phyloP scores from a whole-genome alignment of 2,113 vertebrate species.

The Lasiurus cinereus region DNA sequence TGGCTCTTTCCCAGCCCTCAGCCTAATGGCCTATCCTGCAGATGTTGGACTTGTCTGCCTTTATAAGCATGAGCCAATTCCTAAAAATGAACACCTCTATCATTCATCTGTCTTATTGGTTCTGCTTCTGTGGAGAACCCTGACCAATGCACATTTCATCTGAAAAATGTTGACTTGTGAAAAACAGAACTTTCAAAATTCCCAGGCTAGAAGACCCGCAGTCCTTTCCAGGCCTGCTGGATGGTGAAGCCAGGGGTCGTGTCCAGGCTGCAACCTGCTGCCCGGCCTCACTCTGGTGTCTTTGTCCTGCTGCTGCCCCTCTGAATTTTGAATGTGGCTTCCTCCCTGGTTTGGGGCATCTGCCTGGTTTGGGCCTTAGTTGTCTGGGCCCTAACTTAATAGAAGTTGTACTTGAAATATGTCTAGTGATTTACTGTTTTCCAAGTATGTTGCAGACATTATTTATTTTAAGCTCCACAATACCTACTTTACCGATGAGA shows the following conservation, averaged over 20 bases:
- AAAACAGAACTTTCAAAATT: neutral
- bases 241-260: neutral
- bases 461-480: neutral
- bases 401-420: neutral
- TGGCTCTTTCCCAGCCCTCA: neutral
- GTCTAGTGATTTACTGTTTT: neutral
- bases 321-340: neutral
- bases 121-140: neutral
- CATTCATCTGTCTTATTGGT: neutral
- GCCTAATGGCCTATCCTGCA: neutral
- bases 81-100: neutral
- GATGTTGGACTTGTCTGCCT: neutral
- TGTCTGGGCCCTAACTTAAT: neutral
- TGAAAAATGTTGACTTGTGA: neutral
- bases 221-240: neutral
- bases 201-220: neutral
- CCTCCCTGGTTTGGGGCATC: neutral
- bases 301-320: neutral
- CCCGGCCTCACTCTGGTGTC: neutral
- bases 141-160: neutral
- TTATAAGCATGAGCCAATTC: neutral
- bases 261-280: neutral
- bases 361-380: neutral
- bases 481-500: neutral
- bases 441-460: neutral